These are phyloP conservation scores for Stenodera caucasica DNA, from an alignment of 2,888 invertebrate genomes.

Conservation along the genomic window DNA sequence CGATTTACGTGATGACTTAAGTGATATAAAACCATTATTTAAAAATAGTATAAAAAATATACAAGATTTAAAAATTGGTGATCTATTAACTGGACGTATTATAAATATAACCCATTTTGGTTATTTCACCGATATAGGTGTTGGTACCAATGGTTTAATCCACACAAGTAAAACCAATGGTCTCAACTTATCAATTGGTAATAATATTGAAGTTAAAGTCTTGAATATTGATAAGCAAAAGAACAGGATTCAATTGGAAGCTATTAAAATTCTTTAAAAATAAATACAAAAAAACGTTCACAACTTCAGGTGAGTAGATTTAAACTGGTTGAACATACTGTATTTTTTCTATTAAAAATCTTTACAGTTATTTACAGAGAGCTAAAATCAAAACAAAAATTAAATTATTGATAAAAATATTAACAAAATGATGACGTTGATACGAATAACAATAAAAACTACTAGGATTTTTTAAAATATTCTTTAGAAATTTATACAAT, in stretches of 20 bases:
- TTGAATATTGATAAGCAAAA: slow-evolving; percentile 61
- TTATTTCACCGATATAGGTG: slow-evolving; percentile 86
- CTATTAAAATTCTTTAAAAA: slow-evolving; percentile 37
- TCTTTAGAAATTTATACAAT: neutral
- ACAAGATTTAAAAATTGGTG: slow-evolving; percentile 66
- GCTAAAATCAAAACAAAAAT: neutral
- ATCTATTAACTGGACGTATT: slow-evolving; percentile 73
- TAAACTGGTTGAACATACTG: neutral
- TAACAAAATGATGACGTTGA: neutral
- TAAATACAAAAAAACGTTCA: no score
- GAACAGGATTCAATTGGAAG: slow-evolving; percentile 57
- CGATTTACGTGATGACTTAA: slow-evolving; percentile 70
- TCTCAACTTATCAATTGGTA: slow-evolving; percentile 64
- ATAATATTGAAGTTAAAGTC: slow-evolving; percentile 69
- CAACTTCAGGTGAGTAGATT: no score
- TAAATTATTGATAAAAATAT: neutral
- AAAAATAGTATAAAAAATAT: slow-evolving; percentile 70
- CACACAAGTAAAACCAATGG: slow-evolving; percentile 65
- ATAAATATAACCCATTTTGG: slow-evolving; percentile 89
- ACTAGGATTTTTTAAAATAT: no score
- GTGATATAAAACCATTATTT: slow-evolving; percentile 71
- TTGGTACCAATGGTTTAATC: slow-evolving; percentile 71
- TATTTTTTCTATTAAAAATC: neutral
- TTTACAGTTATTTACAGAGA: slow-evolving; percentile 2
- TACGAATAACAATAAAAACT: no score